Evolutionary conservation across 2,113 vertebrate genomes (phyloP).

Genomic region (Cyanoderma ruficeps): DNA sequence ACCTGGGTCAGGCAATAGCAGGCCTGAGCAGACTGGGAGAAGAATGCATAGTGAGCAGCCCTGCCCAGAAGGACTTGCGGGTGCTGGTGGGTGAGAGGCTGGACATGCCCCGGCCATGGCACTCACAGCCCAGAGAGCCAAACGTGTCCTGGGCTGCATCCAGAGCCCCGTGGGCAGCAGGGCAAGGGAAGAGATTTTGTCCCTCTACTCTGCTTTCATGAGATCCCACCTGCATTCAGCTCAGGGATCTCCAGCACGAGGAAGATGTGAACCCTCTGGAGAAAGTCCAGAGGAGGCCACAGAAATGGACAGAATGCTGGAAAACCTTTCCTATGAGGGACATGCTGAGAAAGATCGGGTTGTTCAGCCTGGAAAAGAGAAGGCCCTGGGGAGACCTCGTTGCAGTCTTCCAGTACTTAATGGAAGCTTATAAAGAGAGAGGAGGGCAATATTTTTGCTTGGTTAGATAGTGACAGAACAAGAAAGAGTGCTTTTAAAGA

Average conservation of each 20-base stretch:
- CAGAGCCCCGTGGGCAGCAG: background rate
- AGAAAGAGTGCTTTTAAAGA: background rate
- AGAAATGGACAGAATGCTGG: background rate
- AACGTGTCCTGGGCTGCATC: background rate
- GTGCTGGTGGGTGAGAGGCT: background rate
- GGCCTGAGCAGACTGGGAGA: background rate
- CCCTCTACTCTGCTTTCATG: background rate
- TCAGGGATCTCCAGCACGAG: background rate
- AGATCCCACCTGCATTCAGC: accelerated
- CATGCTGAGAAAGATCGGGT: background rate
- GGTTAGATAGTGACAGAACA: background rate
- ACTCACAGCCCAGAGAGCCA: too few species aligned
- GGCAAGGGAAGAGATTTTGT: background rate
- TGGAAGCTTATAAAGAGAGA: background rate
- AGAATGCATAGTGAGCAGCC: background rate
- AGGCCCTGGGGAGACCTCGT: background rate
- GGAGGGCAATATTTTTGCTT: background rate
- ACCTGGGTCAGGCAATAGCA: background rate
- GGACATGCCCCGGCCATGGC: accelerated
- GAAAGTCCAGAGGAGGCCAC: background rate
- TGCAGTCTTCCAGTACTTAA: background rate
- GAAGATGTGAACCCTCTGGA: background rate
- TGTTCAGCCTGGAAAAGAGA: background rate
- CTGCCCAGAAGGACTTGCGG: background rate
- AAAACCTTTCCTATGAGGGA: background rate